phyloP scores from a whole-genome alignment of 2,797 vertebrate genomes.

The Pteropus rufus region DNA sequence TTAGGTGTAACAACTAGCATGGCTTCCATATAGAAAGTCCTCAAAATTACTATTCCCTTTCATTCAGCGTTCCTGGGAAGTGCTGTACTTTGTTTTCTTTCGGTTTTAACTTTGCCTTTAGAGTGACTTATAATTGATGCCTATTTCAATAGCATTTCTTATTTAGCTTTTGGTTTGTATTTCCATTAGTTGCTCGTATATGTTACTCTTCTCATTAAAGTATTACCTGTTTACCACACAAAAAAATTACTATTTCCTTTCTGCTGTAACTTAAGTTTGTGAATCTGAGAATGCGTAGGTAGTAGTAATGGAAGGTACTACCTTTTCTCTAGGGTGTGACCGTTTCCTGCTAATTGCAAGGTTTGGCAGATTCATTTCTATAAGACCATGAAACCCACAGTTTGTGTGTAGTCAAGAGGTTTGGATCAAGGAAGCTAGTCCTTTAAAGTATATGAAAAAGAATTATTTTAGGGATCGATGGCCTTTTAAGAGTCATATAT shows the following conservation, averaged over 20 bases:
- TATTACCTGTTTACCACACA: constrained; percentile 79
- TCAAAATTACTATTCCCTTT: background rate
- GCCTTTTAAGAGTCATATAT: background rate
- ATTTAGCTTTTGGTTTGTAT: constrained; percentile 80
- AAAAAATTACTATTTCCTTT: background rate
- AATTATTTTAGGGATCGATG: background rate
- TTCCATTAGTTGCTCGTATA: constrained; percentile 79
- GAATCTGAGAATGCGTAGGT: background rate
- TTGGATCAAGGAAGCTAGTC: background rate
- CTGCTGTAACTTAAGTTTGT: background rate
- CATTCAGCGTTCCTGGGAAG: constrained; percentile 81
- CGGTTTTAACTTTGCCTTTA: constrained; percentile 96
- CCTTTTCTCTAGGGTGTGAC: background rate
- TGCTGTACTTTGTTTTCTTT: constrained; percentile 79
- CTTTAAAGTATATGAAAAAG: background rate
- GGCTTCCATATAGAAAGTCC: background rate
- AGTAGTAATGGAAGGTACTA: background rate
- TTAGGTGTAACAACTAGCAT: background rate
- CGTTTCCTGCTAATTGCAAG: background rate
- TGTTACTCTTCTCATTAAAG: constrained; percentile 80
- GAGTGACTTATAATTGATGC: constrained; percentile 99
- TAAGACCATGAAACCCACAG: background rate
- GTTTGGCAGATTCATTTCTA: background rate
- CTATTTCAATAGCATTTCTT: constrained; percentile 90
- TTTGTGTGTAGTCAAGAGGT: background rate